Base-by-base conservation (phyloP, 2,113 vertebrate species). In the Passer montanus region DNA sequence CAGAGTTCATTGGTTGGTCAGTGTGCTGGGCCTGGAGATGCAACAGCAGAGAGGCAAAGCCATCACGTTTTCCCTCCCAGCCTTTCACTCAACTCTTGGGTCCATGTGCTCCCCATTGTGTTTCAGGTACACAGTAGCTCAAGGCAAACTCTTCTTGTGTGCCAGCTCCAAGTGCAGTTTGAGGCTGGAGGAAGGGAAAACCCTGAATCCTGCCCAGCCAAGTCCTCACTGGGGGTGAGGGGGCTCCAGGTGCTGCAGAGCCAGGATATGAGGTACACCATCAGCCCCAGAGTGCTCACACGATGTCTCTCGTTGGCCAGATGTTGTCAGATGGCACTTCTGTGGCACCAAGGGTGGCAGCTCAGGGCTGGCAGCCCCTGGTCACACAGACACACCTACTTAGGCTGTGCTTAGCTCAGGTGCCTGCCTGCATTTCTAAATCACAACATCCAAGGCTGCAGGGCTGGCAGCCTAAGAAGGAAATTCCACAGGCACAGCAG, bases 151-250 rank as follows among this genome's bases (percentile, higher is more conserved):
- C 47, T 22, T 37, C 26, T 37, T 41, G 41, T 30, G 15, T 80
- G 37, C 18, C 26, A 62, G n/a, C 30, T 50, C 3, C 22, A 8
- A 10, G 15, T 5, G 55, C 50, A 37, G 22, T 17, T 0, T 22
- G 73, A 55, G 64, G 23, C 4, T 13, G 10, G 5, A 8, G 58
- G 59, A 55, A 47, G 30, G 63, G 35, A 39, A 87, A 52, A 62
- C 4, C 17, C 43, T 1, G 3, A 18, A 21, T 39, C 21, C 9
- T 0, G 0, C 22, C 5, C 43, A 70, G 31, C 22, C 43, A 33
- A 4, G 22, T 37, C 49, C 30, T 50, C 46, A 1, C 13, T 13
- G 46, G 59, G 74, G 67, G 3, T 4, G 43, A 17, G 33, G 58
- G 35, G 23, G 28, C 53, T 33, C 49, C 63, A 10, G 19, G 39